Evolutionary conservation across 2,113 vertebrate genomes (phyloP).

Genomic region (rabbit (Oryctolagus cuniculus)): mOryCun1.1 NC_091440.1:124094501-124095000

Average conservation of each 20-base stretch:
- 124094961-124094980: background rate
- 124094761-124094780: background rate
- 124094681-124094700: background rate
- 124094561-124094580: no score
- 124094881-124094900: background rate
- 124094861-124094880: background rate
- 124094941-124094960: background rate
- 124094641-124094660: no score
- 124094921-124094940: background rate
- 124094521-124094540: no score
- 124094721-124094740: background rate
- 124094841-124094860: background rate
- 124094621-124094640: no score
- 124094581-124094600: no score
- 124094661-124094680: no score
- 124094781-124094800: background rate
- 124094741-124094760: background rate
- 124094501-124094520: no score
- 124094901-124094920: background rate
- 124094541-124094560: no score
- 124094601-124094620: no score
- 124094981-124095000: background rate
- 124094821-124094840: background rate
- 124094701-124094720: background rate
- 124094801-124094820: background rate